Evolutionary conservation across 2,888 invertebrate species (phyloP).

Genomic region (Leucophenga montana): DNA sequence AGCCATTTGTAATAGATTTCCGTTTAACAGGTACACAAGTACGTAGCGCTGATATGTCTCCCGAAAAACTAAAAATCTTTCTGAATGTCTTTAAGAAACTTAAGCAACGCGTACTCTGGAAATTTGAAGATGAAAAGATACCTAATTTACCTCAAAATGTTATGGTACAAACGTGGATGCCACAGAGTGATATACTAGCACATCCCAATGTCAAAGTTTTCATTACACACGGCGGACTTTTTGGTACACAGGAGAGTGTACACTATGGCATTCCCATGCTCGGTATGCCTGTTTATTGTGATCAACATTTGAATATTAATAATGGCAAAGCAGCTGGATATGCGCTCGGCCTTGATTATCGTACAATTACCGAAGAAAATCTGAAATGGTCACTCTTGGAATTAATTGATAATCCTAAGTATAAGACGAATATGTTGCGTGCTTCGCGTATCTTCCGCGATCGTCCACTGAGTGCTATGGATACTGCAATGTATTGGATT

Average conservation of each 20-base stretch:
- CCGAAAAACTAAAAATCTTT: constrained; percentile 48
- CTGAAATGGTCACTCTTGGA: constrained; percentile 41
- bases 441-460: constrained; percentile 49
- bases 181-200: constrained; percentile 65
- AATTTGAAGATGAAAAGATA: constrained; percentile 59
- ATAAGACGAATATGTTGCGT: constrained; percentile 37
- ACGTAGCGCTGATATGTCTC: constrained; percentile 58
- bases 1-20: constrained; percentile 55
- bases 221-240: constrained; percentile 75
- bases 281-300: constrained; percentile 68
- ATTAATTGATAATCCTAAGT: constrained; percentile 45
- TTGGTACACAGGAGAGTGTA: constrained; percentile 73
- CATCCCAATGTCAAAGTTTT: constrained; percentile 73
- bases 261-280: constrained; percentile 70
- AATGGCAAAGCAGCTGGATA: constrained; percentile 55
- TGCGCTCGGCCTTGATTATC: constrained; percentile 46
- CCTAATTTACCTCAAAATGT: constrained; percentile 54
- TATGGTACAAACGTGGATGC: constrained; percentile 61
- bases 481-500: constrained; percentile 65
- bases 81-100: constrained; percentile 49
- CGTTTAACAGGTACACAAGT: constrained; percentile 69
- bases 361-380: constrained; percentile 36
- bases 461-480: constrained; percentile 55
- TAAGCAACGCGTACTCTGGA: constrained; percentile 71
- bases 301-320: constrained; percentile 65